Percentiles rank a stretch among this genome's conserved stretches.
Conservation (phyloP, 2,113 vertebrate species). For the Plecotus auritus region DNA sequence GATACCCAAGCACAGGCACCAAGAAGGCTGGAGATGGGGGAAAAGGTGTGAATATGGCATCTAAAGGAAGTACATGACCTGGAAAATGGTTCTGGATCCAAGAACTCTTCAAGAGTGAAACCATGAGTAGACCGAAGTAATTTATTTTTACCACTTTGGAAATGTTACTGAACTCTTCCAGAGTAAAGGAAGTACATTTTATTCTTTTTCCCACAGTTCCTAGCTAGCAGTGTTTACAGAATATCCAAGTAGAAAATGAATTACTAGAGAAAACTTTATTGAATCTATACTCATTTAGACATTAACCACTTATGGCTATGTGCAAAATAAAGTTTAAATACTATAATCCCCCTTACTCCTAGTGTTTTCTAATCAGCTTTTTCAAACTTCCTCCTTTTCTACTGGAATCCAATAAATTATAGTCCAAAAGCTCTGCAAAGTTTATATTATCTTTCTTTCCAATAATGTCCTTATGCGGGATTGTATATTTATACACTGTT, state of each 20-base stretch:
- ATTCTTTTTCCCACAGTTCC: background rate
- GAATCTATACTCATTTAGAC: background rate
- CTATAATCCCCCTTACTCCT: background rate
- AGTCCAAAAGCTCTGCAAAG: background rate
- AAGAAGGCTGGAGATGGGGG: background rate
- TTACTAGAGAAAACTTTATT: background rate
- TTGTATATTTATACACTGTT: background rate
- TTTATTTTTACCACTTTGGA: background rate
- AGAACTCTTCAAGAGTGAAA: background rate
- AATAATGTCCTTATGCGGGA: background rate
- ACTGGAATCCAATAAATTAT: background rate
- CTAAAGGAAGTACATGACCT: background rate
- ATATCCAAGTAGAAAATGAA: background rate
- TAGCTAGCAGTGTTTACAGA: background rate
- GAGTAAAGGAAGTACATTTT: background rate
- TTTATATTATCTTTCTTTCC: conserved; percentile 1
- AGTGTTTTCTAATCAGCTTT: background rate
- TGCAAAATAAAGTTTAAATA: background rate
- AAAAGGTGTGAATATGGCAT: background rate
- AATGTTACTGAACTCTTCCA: background rate
- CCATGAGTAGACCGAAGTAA: background rate
- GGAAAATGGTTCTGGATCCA: background rate
- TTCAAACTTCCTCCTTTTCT: background rate
- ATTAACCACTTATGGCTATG: background rate
- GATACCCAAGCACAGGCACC: background rate